phyloP scores from a whole-genome alignment of 2,113 vertebrate species.

The Crypturellus undulatus region DNA sequence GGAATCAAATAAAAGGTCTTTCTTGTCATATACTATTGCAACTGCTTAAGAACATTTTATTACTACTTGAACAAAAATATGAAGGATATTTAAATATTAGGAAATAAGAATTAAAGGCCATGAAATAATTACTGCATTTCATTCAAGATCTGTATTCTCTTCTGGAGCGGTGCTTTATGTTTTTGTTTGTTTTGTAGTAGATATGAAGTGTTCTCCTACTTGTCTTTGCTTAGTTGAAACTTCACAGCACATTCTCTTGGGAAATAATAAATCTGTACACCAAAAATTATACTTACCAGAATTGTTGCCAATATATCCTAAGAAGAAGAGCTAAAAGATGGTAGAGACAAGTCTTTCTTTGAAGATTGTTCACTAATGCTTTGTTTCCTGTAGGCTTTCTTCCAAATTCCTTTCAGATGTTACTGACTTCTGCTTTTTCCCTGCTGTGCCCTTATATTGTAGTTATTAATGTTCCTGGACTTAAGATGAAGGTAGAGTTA shows the following conservation, averaged over 20 bases:
- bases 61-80: background rate
- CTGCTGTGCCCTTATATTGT: background rate
- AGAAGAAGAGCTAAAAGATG: constrained; percentile 4
- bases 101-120: background rate
- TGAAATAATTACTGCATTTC: background rate
- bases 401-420: constrained; percentile 18
- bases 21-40: background rate
- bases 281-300: background rate
- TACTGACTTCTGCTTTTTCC: background rate
- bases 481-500: background rate
- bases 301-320: background rate
- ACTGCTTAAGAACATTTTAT: background rate
- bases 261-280: background rate
- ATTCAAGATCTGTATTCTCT: background rate
- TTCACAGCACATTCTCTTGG: background rate
- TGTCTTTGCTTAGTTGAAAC: background rate
- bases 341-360: constrained; percentile 23
- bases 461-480: background rate
- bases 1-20: constrained; percentile 11
- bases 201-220: background rate
- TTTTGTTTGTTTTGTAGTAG: background rate
- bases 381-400: constrained; percentile 15
- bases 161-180: background rate
- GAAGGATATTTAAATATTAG: background rate
- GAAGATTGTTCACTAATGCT: constrained; percentile 10